Conservation (phyloP, 2,113 vertebrate species). For the Hemiprocne comata region DNA sequence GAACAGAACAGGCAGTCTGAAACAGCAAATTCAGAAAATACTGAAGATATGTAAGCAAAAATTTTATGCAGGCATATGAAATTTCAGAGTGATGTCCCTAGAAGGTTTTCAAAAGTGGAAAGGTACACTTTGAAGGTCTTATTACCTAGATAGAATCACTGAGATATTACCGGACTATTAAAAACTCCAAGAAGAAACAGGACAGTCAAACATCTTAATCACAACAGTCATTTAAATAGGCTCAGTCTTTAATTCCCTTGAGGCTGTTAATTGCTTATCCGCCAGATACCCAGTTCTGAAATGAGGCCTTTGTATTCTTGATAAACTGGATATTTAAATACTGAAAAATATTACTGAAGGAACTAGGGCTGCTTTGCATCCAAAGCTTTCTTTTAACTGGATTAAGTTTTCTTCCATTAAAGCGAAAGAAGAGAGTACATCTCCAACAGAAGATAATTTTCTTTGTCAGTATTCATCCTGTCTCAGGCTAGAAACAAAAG, state of each 20-base stretch:
- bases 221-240: background rate
- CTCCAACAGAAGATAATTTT: background rate
- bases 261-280: background rate
- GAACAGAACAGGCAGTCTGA: background rate
- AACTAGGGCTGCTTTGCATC: background rate
- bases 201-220: slow-evolving; percentile 21
- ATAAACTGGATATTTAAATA: slow-evolving; percentile 14
- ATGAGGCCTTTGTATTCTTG: slow-evolving; percentile 40
- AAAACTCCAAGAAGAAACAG: background rate
- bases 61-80: background rate
- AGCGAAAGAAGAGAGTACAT: background rate
- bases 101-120: background rate
- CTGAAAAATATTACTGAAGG: background rate
- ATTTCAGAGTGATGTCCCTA: background rate
- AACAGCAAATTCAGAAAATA: background rate
- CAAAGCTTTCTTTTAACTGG: background rate
- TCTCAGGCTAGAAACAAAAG: background rate
- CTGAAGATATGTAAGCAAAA: background rate
- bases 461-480: background rate
- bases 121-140: background rate
- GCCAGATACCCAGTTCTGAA: background rate
- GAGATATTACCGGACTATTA: background rate
- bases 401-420: background rate
- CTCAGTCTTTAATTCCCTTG: background rate
- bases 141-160: background rate